phyloP scores from a whole-genome alignment of 2,888 invertebrate species.

The Netelia virgata region DNA sequence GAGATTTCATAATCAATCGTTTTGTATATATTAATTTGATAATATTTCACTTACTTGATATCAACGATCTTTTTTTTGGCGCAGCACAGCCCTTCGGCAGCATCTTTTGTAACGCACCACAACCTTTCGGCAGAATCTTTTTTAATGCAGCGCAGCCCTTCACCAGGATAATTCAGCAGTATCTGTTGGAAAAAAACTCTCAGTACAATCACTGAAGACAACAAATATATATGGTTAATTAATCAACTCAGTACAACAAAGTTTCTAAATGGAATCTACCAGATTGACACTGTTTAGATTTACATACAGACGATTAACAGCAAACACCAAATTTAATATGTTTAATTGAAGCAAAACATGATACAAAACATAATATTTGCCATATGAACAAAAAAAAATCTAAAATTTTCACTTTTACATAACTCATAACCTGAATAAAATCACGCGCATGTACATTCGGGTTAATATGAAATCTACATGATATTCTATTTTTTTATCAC shows the following conservation, averaged over 20 bases:
- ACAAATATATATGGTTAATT: conserved; percentile 11
- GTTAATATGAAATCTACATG: too few relatives aligned
- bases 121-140: too few relatives aligned
- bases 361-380: background rate
- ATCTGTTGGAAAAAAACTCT: conserved; percentile 6
- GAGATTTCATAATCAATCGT: background rate
- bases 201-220: conserved; percentile 13
- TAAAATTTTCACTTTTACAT: too few relatives aligned
- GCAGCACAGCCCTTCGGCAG: background rate
- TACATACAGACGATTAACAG: conserved; percentile 16
- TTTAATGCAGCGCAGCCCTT: too few relatives aligned
- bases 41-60: conserved; percentile 11
- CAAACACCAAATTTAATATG: background rate
- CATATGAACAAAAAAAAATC: background rate
- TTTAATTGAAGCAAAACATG: conserved; percentile 1
- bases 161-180: conserved; percentile 5
- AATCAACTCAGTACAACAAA: conserved; percentile 17
- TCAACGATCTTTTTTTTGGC: background rate
- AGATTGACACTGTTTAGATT: background rate
- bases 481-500: too few relatives aligned
- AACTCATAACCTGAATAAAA: too few relatives aligned
- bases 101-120: too few relatives aligned
- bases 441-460: too few relatives aligned
- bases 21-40: conserved; percentile 7
- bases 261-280: background rate